phyloP scores from a whole-genome alignment of 2,888 invertebrate species.

The Lasioglossum lativentre region DNA sequence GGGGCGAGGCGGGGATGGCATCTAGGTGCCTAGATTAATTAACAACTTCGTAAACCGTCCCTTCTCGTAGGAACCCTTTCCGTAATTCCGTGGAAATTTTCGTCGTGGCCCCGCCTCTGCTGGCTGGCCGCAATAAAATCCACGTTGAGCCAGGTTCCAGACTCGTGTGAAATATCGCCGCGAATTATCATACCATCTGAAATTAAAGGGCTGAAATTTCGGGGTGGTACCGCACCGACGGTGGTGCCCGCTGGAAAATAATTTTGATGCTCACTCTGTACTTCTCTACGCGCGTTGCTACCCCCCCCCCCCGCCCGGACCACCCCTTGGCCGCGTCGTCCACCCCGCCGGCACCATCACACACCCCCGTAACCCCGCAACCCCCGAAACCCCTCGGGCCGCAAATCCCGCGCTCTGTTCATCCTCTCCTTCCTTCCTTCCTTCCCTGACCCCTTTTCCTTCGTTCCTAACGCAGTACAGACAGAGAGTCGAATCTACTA shows the following conservation, averaged over 20 bases:
- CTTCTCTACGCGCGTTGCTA: constrained; percentile 54
- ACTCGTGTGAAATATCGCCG: constrained; percentile 81
- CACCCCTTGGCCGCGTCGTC: constrained; percentile 11
- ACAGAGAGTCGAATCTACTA: constrained; percentile 68
- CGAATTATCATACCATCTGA: constrained; percentile 83
- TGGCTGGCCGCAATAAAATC: constrained; percentile 76
- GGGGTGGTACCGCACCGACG: constrained; percentile 69
- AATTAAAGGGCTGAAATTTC: constrained; percentile 83
- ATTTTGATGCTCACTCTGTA: constrained; percentile 76
- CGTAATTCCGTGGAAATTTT: constrained; percentile 71
- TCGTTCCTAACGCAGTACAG: constrained; percentile 58
- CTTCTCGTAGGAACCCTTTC: constrained; percentile 63
- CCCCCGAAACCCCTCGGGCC: constrained; percentile 31
- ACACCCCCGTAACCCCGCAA: background rate
- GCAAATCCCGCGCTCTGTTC: constrained; percentile 51
- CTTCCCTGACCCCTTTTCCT: constrained; percentile 37
- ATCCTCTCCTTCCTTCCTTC: constrained; percentile 47
- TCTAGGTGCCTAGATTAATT: constrained; percentile 71
- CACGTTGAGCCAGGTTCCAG: constrained; percentile 79
- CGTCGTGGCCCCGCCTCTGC: constrained; percentile 30
- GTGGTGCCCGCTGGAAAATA: constrained; percentile 79
- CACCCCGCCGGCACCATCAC: constrained; percentile 19
- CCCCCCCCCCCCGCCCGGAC: background rate
- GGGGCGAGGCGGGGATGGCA: constrained; percentile 20
- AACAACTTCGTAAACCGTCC: constrained; percentile 68